Evolutionary conservation across 2,888 invertebrate species (phyloP).

Genomic region (Caenorhabditis sp.): DNA sequence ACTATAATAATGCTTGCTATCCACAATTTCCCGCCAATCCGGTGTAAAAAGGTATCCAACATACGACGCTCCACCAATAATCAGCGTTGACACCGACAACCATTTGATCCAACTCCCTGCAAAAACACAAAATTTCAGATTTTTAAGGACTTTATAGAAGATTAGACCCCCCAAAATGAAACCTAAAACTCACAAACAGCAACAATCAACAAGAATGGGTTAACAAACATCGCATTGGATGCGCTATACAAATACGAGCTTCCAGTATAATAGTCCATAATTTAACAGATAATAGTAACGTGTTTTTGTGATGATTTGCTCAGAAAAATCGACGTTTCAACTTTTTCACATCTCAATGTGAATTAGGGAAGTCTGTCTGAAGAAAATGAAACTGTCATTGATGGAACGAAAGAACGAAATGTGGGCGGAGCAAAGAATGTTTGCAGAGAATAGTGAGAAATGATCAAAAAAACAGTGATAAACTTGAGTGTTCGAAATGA

Average conservation of each 20-base stretch:
- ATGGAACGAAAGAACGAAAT: background rate
- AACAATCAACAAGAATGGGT: constrained; percentile 31
- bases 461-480: too few relatives aligned
- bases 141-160: too few relatives aligned
- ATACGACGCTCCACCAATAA: constrained; percentile 52
- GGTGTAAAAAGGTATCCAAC: constrained; percentile 58
- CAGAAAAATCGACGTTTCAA: background rate
- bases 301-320: background rate
- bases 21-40: constrained; percentile 60
- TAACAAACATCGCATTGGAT: constrained; percentile 22
- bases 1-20: constrained; percentile 67
- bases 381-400: constrained; percentile 6
- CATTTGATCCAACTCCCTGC: constrained; percentile 55
- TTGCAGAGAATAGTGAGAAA: too few relatives aligned
- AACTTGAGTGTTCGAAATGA: too few relatives aligned
- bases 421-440: too few relatives aligned
- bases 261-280: constrained; percentile 21
- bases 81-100: constrained; percentile 43
- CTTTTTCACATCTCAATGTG: constrained; percentile 31
- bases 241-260: constrained; percentile 19
- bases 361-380: constrained; percentile 2
- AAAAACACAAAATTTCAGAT: constrained; percentile 12
- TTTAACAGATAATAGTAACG: too few relatives aligned
- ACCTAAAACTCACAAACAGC: constrained; percentile 37
- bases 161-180: too few relatives aligned